Conservation (phyloP, 92 coral and sea anemone species). For the Metridium senile region DNA sequence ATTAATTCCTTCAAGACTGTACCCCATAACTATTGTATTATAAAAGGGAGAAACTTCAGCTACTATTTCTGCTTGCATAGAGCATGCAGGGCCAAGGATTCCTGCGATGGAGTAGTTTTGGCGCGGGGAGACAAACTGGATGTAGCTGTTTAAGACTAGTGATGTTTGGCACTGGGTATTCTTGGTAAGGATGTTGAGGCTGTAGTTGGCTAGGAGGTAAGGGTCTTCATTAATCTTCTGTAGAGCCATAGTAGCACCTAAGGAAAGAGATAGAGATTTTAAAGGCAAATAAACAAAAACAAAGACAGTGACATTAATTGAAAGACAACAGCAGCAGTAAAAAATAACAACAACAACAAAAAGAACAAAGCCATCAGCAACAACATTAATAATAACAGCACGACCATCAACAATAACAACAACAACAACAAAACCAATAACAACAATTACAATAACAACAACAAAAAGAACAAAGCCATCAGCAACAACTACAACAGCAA, state of each 20-base stretch:
- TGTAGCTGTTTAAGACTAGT: constrained; percentile 71
- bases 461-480: no score
- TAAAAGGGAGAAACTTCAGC: constrained; percentile 80
- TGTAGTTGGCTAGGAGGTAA: constrained; percentile 62
- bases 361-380: background rate
- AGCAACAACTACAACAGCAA: no score
- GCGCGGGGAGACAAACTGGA: constrained; percentile 67
- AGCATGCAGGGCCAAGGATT: constrained; percentile 85
- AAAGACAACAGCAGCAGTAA: background rate
- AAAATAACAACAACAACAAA: background rate
- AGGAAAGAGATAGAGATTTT: background rate
- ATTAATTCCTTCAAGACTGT: constrained; percentile 78
- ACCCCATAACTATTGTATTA: constrained; percentile 83
- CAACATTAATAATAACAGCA: background rate
- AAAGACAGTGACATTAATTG: no score
- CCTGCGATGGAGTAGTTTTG: constrained; percentile 61
- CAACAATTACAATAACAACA: background rate
- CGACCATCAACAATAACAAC: background rate
- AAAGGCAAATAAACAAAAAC: no score
- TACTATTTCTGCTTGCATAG: constrained; percentile 79
- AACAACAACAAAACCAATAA: background rate
- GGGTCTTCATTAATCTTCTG: constrained; percentile 57
- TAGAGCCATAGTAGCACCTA: constrained; percentile 84
- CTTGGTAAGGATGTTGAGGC: constrained; percentile 52
- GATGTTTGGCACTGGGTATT: constrained; percentile 86